phyloP scores from a whole-genome alignment of 2,113 vertebrate genomes.

The Cariama cristata region DNA sequence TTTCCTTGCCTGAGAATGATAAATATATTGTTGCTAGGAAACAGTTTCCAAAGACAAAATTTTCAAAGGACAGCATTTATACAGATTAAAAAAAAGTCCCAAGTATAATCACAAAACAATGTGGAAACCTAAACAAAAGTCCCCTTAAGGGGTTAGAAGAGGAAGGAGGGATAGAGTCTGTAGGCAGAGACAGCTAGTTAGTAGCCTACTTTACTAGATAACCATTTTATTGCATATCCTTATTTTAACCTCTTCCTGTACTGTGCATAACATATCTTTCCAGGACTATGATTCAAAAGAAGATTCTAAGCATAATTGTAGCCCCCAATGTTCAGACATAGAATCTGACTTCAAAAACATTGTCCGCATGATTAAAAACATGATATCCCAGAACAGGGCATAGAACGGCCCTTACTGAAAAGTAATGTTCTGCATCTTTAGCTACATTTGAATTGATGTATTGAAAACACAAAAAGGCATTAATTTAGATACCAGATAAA shows the following conservation, averaged over 20 bases:
- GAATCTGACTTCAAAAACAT: neutral
- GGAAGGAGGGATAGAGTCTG: neutral
- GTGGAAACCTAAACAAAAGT: neutral
- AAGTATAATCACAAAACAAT: neutral
- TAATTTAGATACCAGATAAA: neutral
- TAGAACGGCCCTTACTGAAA: neutral
- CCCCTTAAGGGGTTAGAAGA: neutral
- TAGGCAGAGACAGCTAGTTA: neutral
- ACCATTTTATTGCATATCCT: neutral
- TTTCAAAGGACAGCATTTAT: constrained; percentile 30
- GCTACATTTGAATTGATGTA: neutral
- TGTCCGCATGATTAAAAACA: neutral
- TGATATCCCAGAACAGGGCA: neutral
- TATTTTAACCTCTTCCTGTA: neutral
- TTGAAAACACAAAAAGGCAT: neutral
- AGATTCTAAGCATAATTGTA: neutral
- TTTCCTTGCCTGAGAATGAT: neutral
- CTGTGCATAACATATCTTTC: neutral
- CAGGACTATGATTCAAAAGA: neutral
- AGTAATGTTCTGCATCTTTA: neutral
- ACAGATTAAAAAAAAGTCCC: neutral
- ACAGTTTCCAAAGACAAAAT: constrained; percentile 2
- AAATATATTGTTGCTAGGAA: constrained; percentile 32
- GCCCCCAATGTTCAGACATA: neutral
- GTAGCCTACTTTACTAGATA: neutral